Evolutionary conservation across 2,888 invertebrate genomes (phyloP), one percentile per base, ranked within the genome.

Genomic region (Palloptera scutellata): DNA sequence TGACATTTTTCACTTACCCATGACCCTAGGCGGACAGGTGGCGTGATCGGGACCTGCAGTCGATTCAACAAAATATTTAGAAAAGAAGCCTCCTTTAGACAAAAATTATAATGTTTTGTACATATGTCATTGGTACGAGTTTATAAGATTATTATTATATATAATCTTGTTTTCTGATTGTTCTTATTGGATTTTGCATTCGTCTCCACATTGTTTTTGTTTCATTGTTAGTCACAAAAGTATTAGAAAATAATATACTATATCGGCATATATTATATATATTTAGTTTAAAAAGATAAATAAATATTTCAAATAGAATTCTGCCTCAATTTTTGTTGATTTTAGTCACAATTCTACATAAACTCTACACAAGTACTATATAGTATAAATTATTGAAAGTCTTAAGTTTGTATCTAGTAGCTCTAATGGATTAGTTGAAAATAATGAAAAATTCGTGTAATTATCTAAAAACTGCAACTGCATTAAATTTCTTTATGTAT

Each of bases 1-100:
- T 30, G 6, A 30, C 6, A 30, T 30, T 30, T 30, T 66, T 41
- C 62, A 85, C 85, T 85, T 85, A 85, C 85, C 85, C 81, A 84
- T 83, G 66, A 83, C 80, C 80, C 85, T 80, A 75, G 85, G 84
- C 76, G 84, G 84, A 80, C 85, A 85, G 76, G 85, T 84, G 75
- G 81, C 80, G 78, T 85, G 85, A 80, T 85, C 84, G 72, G 85
- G 85, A 85, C 85, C 85, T 85, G 81, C 74, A 77, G 78, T 79
- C 80, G 77, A 79, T 79, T 76, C 68, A 78, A 78, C 75, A 79
- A 76, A 69, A 69, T 70, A 65, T 71, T 67, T 67, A 72, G 70
- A 76, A 69, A 73, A 73, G 72, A 73, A 73, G 66, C 71, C 72
- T 73, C 70, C 71, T 73, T 72, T 69, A 75, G 71, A 72, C 70